Percentiles rank a stretch among this genome's conserved stretches.
These are phyloP conservation scores for Leptoclinus maculatus DNA, from an alignment of 2,797 vertebrate species.

Conservation along the genomic window DNA sequence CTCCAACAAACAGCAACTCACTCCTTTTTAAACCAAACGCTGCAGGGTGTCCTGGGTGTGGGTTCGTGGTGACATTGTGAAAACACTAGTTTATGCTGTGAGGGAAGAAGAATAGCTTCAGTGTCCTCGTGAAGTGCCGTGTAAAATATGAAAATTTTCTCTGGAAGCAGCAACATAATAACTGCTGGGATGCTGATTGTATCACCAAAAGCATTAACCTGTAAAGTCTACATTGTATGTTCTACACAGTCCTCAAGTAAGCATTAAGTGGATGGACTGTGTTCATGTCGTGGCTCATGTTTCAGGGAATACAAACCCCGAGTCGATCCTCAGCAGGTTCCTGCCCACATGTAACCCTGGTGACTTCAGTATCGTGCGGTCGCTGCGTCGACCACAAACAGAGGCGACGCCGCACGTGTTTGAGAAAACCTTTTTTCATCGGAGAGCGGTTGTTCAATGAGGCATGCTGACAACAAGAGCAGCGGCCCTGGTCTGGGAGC, in stretches of 20 bases:
- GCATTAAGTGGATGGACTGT: slow-evolving; percentile 5
- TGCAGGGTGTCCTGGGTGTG: slow-evolving; percentile 59
- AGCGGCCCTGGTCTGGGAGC: slow-evolving; percentile 48
- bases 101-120: slow-evolving; percentile 55
- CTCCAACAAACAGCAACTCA: slow-evolving; percentile 77
- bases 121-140: slow-evolving; percentile 52
- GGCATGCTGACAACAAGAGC: slow-evolving; percentile 57
- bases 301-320: slow-evolving; percentile 40
- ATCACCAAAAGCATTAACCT: slow-evolving; percentile 32
- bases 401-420: slow-evolving; percentile 1
- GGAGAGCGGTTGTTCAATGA: slow-evolving; percentile 54
- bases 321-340: slow-evolving; percentile 27
- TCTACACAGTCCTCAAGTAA: slow-evolving; percentile 25
- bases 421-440: slow-evolving; percentile 45
- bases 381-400: slow-evolving; percentile 19
- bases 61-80: slow-evolving; percentile 43
- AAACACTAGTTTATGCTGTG: slow-evolving; percentile 48
- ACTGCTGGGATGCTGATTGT: slow-evolving; percentile 29
- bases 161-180: slow-evolving; percentile 40
- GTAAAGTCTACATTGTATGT: slow-evolving; percentile 26
- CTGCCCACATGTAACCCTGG: slow-evolving; percentile 23
- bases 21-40: slow-evolving; percentile 62
- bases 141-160: slow-evolving; percentile 43
- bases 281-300: slow-evolving; percentile 24
- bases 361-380: slow-evolving; percentile 29